Conservation (phyloP, 2,888 invertebrate species). For the Dysmachus trigonus region DNA sequence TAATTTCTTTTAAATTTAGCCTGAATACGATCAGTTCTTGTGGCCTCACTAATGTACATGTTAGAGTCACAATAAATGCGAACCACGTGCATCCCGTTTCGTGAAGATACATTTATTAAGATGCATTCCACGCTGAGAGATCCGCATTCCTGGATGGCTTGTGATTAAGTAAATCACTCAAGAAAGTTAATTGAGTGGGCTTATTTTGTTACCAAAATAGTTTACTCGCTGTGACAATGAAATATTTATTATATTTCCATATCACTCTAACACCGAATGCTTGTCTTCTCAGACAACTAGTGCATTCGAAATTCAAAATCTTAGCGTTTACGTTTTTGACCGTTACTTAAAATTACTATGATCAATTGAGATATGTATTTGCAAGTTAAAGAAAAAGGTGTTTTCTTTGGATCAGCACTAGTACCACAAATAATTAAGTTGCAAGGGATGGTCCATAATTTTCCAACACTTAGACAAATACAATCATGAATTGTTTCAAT, state of each 20-base stretch:
- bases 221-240: not conserved
- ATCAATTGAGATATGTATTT: too few species aligned
- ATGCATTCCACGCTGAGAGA: not conserved
- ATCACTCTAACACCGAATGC: not conserved
- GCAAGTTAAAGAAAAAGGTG: too few species aligned
- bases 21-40: not conserved
- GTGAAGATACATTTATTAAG: not conserved
- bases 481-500: too few species aligned
- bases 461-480: too few species aligned
- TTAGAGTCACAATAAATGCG: not conserved
- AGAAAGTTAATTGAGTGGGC: not conserved
- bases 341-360: too few species aligned
- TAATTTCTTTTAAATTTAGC: not conserved
- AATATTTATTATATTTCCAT: not conserved
- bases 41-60: not conserved
- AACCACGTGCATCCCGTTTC: not conserved
- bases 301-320: too few species aligned
- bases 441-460: too few species aligned
- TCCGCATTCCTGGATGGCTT: not conserved
- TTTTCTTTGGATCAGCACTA: too few species aligned
- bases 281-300: too few species aligned
- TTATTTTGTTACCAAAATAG: constrained; percentile 8
- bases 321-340: too few species aligned
- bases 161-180: not conserved
- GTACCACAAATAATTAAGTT: too few species aligned